phyloP scores from a whole-genome alignment of 2,797 vertebrate genomes.

The Acomys russatus region DNA sequence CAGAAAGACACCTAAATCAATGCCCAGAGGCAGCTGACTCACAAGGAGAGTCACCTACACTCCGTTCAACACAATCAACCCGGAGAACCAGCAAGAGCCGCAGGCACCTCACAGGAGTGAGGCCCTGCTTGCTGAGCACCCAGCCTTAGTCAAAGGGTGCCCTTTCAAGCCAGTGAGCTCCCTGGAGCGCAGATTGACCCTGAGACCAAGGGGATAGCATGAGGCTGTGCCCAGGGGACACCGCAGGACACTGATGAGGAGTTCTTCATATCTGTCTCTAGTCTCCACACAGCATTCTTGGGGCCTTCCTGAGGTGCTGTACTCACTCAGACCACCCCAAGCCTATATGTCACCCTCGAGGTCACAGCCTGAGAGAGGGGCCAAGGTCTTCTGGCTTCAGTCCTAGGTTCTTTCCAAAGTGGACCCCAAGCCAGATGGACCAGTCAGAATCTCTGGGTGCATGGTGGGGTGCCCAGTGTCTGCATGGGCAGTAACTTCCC shows the following conservation, averaged over 20 bases:
- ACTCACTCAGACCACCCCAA: background rate
- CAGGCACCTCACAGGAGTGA: background rate
- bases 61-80: background rate
- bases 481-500: background rate
- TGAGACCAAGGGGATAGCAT: fast-evolving
- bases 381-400: background rate
- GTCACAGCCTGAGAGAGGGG: background rate
- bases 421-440: background rate
- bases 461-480: background rate
- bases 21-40: background rate
- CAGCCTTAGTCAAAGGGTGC: background rate
- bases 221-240: fast-evolving
- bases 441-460: background rate
- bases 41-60: background rate
- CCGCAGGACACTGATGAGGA: fast-evolving
- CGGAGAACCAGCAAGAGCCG: background rate
- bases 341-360: background rate
- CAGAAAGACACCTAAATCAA: background rate
- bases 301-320: background rate
- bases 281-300: fast-evolving
- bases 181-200: background rate
- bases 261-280: background rate
- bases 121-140: fast-evolving
- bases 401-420: background rate
- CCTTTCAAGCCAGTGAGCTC: background rate